phyloP scores from a whole-genome alignment of 1,140 invertebrate species.

The Papilio polytes region DNA sequence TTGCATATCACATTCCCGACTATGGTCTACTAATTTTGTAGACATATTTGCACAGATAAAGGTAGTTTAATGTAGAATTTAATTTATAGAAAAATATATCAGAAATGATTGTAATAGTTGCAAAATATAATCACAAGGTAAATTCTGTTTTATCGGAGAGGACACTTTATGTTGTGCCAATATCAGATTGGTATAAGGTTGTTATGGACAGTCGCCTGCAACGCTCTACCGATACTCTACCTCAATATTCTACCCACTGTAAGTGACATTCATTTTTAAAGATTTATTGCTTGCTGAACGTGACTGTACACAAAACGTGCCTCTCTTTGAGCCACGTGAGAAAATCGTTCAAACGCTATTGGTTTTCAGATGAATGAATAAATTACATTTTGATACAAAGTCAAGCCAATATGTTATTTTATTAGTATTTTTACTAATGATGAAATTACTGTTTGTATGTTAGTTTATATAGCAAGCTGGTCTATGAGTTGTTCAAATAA shows the following conservation, averaged over 20 bases:
- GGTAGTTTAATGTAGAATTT: too few species aligned
- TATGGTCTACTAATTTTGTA: too few species aligned
- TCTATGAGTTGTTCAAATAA: constrained; percentile 22
- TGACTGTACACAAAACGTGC: constrained; percentile 16
- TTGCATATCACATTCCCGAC: neutral
- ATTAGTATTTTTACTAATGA: neutral
- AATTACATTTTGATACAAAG: neutral
- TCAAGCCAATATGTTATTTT: neutral
- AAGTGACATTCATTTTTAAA: constrained; percentile 1
- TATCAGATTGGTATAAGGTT: constrained; percentile 1
- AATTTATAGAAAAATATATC: too few species aligned
- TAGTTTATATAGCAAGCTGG: neutral
- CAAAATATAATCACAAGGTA: neutral
- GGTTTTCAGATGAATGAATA: neutral
- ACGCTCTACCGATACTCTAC: neutral
- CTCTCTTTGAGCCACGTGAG: neutral
- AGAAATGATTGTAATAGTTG: too few species aligned
- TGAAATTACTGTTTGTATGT: neutral
- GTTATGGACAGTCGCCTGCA: constrained; percentile 11
- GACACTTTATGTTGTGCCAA: neutral
- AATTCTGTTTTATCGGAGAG: neutral
- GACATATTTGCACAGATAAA: too few species aligned
- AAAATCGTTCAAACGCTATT: neutral
- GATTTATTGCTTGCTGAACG: constrained; percentile 1
- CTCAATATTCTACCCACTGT: neutral